Conservation (phyloP, 2,113 vertebrate species). For the Lepisosteus osseus region DNA sequence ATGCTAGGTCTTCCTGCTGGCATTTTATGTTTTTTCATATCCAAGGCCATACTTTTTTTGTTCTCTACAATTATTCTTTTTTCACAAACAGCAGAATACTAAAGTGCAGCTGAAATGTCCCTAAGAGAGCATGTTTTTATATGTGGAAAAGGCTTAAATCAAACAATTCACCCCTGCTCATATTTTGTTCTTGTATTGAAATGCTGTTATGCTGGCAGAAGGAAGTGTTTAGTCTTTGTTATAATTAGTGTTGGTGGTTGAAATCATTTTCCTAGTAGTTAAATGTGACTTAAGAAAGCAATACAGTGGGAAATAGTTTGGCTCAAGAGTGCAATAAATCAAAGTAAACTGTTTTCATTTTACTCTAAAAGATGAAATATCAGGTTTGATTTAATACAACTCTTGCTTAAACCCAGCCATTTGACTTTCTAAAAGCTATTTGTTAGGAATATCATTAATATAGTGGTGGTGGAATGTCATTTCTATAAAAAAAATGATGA, state of each 20-base stretch:
- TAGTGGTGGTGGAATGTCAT: too few relatives aligned
- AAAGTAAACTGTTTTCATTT: background rate
- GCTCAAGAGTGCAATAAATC: conserved; percentile 8
- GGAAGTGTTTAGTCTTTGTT: background rate
- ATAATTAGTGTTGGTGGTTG: background rate
- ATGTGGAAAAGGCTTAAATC: background rate
- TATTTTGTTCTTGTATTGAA: too few relatives aligned
- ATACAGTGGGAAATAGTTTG: background rate
- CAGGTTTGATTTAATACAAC: conserved; percentile 14
- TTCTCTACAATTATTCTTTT: too few relatives aligned
- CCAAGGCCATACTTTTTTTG: too few relatives aligned
- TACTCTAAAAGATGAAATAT: background rate
- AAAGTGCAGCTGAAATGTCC: too few relatives aligned
- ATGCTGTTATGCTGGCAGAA: background rate
- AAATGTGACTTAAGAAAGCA: conserved; percentile 1
- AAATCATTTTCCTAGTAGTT: background rate
- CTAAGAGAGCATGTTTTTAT: too few relatives aligned
- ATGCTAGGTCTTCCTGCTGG: too few relatives aligned
- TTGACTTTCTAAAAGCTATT: too few relatives aligned
- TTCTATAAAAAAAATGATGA: too few relatives aligned
- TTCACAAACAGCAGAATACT: too few relatives aligned
- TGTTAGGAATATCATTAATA: too few relatives aligned
- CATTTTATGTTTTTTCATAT: too few relatives aligned
- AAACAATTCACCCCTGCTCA: background rate
- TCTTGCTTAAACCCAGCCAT: background rate